These are phyloP conservation scores for Stenopsyche tienmushanensis DNA, from an alignment of 1,140 invertebrate species.

Conservation along the genomic window DNA sequence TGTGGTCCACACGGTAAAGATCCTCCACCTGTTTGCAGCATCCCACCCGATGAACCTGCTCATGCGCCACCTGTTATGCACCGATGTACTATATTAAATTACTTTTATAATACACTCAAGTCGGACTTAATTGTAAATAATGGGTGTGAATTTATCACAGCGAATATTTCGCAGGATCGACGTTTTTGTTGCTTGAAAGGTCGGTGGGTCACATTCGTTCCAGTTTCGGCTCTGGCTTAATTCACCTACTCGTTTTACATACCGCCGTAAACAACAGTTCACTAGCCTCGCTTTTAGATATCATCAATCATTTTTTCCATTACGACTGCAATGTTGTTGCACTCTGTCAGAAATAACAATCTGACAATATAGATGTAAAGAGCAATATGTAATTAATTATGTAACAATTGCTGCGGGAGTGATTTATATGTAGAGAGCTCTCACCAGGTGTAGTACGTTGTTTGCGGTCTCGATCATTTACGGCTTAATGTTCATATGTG, in stretches of 20 bases:
- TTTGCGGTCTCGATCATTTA: too few relatives aligned
- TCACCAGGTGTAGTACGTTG: too few relatives aligned
- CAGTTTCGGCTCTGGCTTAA: background rate
- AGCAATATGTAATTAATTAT: background rate
- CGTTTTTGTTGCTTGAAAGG: background rate
- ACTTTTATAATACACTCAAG: too few relatives aligned
- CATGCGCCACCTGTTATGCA: too few relatives aligned
- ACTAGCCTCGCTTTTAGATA: too few relatives aligned
- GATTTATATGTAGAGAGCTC: too few relatives aligned
- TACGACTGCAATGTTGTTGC: background rate
- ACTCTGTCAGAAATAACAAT: background rate
- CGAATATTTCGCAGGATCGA: background rate
- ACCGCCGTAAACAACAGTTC: background rate
- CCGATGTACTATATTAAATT: too few relatives aligned
- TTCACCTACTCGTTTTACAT: background rate
- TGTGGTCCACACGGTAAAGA: background rate
- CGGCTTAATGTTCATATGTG: too few relatives aligned
- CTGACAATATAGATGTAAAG: background rate
- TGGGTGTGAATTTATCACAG: too few relatives aligned
- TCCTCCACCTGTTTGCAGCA: background rate
- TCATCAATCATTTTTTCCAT: constrained; percentile 19
- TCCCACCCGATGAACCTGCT: too few relatives aligned
- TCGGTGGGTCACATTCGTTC: background rate
- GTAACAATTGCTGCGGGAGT: background rate
- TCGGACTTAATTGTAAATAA: too few relatives aligned